Evolutionary conservation across 2,797 vertebrate species (phyloP), one percentile per base, ranked within the genome.

Genomic region (Eidolon dupreanum): DNA sequence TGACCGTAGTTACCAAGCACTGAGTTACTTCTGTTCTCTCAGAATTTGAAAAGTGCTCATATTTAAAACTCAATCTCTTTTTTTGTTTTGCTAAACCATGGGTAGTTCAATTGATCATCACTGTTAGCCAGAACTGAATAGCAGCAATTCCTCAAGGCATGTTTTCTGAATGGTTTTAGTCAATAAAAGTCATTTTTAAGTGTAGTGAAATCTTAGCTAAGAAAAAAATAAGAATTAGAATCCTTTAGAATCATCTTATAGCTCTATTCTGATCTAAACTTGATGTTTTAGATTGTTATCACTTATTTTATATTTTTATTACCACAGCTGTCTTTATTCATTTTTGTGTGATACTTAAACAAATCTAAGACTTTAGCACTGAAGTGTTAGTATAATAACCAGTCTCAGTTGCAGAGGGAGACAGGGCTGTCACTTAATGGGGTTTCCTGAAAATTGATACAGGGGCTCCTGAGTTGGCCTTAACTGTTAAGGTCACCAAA

Each of bases 191-290:
- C 41, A 71, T 91, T 94, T 94, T 83, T 79, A 59, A 93, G 43
- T 24, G 93, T 92, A 88, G 26, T 55, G 68, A 53, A 94, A 97
- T 90, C 75, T 71, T 82, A 96, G 65, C 36, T 91, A 73, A 70
- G 68, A 65, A 90, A 95, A 97, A 97, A 70, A 53, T 36, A 46
- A 86, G 43, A 95, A 96, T 65, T 41, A 78, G 59, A 93, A 22
- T 41, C 2, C 90, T 93, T 63, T 55, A 95, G 43, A 68, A 88
- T 74, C 59, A 96, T 55, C 82, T 74, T 95, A 28, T 31, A 95
- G 19, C 22, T 88, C 11, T 70, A 66, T 78, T 96, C 26, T 26
- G 17, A 65, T 31, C 8, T 85, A 88, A 97, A 96, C 22, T 71
- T 88, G 74, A 90, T 96, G 12, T 9, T 82, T 61, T 33, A 33